Base-by-base conservation (phyloP, 2,888 invertebrate genomes). In the Aspidiotus rigidus region DNA sequence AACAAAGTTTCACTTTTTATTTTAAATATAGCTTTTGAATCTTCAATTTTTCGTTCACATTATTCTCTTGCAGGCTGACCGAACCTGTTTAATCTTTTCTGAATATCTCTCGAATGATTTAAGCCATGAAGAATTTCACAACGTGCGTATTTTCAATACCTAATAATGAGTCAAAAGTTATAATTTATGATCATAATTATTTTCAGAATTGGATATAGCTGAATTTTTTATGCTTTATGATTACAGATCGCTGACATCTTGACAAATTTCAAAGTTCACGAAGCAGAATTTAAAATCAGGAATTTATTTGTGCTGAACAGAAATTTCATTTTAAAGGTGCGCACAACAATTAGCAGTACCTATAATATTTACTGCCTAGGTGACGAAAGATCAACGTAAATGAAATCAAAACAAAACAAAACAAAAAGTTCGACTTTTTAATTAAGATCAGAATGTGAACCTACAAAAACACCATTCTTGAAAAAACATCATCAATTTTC, bases 201-300 rank as follows among this genome's bases (percentile, higher is more conserved):
- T 49, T 49, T 28, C 28, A 10, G 49, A 62, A 62, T 49, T 62
- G n/a, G 13, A 1, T 13, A 15, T n/a, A 7, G 6, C 3, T 57
- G 7, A 57, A 57, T 15, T 57, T 53, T 53, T 7, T 11, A 15
- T 57, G 11, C 13, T 17, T 11, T 8, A n/a, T 16, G 17, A 55
- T 42, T 28, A 9, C 41, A 67, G 67, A 60, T 67, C 16, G 67
- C 42, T 49, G 39, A 28, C n/a, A 44, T 56, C 9, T 42, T 59
- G 10, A 28, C 15, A 13, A 59, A 60, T 10, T 59, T 67, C 3
- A 28, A 15, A 9, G 39, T 67, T 41, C 67, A 67, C n/a, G 49
- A 15, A 60, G 67, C 67, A 13, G 60, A 67, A n/a, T 59, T 67
- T 28, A 60, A 60, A 41, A 39, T 67, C 8, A 60, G 59, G n/a